These are phyloP conservation scores for Ceratothoa steindachneri DNA, from an alignment of 2,888 invertebrate species.

Conservation along the genomic window DNA sequence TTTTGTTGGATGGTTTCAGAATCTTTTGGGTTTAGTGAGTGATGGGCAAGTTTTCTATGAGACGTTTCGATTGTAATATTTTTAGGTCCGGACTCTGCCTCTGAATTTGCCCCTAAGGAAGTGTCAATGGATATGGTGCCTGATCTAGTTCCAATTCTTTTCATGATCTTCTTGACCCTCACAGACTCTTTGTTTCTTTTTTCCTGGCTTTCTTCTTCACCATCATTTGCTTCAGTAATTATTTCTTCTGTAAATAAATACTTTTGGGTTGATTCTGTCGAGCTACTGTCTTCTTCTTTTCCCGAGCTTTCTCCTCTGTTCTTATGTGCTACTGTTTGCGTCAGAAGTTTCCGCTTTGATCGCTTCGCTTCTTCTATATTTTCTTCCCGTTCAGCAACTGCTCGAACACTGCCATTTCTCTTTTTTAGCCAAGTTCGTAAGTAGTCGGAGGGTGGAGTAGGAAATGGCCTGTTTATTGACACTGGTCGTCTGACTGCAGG, in stretches of 20 bases:
- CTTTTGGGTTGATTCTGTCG: neutral
- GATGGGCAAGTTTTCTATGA: too few species aligned
- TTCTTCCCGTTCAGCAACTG: conserved; percentile 1
- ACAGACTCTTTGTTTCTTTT: neutral
- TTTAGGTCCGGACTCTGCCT: neutral
- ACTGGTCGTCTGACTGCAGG: neutral
- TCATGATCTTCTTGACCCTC: neutral
- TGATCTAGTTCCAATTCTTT: neutral
- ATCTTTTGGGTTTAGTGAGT: neutral
- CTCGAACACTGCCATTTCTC: neutral
- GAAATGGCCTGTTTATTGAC: neutral
- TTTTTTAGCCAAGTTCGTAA: neutral
- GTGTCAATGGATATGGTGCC: neutral
- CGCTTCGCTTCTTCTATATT: neutral
- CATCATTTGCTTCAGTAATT: neutral
- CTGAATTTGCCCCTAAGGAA: neutral
- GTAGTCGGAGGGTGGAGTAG: conserved; percentile 1
- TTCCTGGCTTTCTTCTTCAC: too few species aligned
- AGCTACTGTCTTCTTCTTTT: neutral
- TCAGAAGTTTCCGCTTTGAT: neutral
- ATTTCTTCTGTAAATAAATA: neutral
- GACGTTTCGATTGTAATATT: neutral
- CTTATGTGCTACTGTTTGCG: neutral
- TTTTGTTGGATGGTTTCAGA: neutral
- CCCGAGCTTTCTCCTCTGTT: neutral